Percentiles rank a stretch among this genome's conserved stretches.
These are phyloP conservation scores for Perognathus longimembris DNA, from an alignment of 2,113 vertebrate species.

Conservation along the genomic window DNA sequence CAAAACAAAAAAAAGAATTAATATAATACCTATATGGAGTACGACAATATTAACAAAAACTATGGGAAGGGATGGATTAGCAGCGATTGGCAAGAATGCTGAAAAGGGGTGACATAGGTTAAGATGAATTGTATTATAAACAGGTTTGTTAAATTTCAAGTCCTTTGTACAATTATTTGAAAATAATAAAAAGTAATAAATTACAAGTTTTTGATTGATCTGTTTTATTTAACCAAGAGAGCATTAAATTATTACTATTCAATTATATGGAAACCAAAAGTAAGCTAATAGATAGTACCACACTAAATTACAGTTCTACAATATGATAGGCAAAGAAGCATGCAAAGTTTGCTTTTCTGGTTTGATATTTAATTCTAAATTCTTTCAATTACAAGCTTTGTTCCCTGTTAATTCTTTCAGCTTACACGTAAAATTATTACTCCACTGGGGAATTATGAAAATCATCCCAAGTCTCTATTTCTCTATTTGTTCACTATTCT, in stretches of 20 bases:
- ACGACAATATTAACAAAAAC: too few relatives aligned
- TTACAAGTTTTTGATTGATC: too few relatives aligned
- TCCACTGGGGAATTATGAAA: background rate
- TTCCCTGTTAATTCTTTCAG: background rate
- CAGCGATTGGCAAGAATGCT: too few relatives aligned
- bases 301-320: background rate
- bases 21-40: too few relatives aligned
- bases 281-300: background rate
- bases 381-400: background rate
- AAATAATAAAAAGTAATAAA: too few relatives aligned
- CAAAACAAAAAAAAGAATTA: too few relatives aligned
- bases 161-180: too few relatives aligned
- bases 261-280: background rate
- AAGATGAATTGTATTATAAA: too few relatives aligned
- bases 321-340: background rate
- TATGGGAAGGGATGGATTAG: too few relatives aligned
- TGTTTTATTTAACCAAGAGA: background rate
- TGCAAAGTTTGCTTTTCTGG: background rate
- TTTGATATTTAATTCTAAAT: background rate
- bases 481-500: conserved; percentile 38
- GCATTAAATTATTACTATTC: background rate
- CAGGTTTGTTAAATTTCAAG: too few relatives aligned
- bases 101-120: too few relatives aligned
- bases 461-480: background rate
- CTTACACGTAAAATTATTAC: background rate